Percentiles rank a stretch among this genome's conserved stretches.
Evolutionary conservation across 2,797 vertebrate species (phyloP).

Genomic region (Tokudaia muenninki): DNA sequence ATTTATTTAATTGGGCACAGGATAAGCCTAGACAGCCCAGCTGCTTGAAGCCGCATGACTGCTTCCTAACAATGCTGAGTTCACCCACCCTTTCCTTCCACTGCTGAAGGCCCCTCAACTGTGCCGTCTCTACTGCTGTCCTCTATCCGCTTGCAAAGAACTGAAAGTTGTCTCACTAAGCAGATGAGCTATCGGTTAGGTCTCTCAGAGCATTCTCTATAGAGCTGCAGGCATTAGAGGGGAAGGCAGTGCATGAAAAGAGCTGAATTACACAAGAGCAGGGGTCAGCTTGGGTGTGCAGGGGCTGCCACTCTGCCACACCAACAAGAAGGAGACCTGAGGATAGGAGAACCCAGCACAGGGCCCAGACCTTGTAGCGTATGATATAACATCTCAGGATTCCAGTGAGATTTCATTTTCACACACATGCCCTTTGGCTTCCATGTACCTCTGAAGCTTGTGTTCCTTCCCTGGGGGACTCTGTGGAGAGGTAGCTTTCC

Average conservation of each 20-base stretch:
- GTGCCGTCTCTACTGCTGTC: background rate
- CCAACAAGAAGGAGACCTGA: background rate
- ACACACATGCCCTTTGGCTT: background rate
- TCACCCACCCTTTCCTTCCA: background rate
- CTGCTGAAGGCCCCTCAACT: background rate
- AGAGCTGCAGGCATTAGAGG: background rate
- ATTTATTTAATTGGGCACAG: conserved; percentile 35
- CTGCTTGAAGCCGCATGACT: background rate
- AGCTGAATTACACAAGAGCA: background rate
- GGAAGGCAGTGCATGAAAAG: background rate
- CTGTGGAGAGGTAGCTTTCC: background rate
- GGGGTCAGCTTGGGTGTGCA: background rate
- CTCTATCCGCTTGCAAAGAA: background rate
- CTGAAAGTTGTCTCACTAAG: background rate
- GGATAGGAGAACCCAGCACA: background rate
- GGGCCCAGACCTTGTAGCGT: background rate
- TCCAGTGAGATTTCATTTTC: conserved; percentile 15
- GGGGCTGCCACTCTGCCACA: background rate
- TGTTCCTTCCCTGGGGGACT: background rate
- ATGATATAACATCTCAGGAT: background rate
- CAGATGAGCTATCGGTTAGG: background rate
- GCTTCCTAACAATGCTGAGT: background rate
- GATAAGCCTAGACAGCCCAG: background rate
- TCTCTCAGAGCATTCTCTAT: background rate
- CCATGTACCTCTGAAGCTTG: conserved; percentile 5